Evolutionary conservation across 2,797 vertebrate species (phyloP), one percentile per base, ranked within the genome.

Genomic region (Anolis apletophallus): DNA sequence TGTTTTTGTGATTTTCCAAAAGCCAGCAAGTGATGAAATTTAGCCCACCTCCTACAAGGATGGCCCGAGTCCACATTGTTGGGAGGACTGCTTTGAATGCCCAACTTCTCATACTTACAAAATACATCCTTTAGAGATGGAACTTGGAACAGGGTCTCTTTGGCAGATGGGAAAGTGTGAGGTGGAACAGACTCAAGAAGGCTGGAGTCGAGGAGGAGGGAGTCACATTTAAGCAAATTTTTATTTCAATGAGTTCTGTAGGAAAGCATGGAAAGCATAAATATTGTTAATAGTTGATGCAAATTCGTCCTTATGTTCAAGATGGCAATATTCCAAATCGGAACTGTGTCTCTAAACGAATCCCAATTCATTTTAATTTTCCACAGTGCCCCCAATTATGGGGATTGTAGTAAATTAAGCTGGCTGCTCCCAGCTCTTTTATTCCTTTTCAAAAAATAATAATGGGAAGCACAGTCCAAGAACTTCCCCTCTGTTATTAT

Each of bases 241-340:
- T 50, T 14, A 32, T 84, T 32, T 64, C 67, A 64, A 54, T 46
- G 29, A 3, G 29, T 23, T 16, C 4, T 12, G 12, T 29, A 1
- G 73, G 5, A 87, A 32, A 77, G 54, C 71, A 23, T 59, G 0
- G 26, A 0, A 73, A 46, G 34, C 8, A 59, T 17, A 46, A 36
- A 80, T 79, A 36, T 32, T 72, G 32, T 86, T 52, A 3, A 1
- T 13, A 21, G 52, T 85, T 88, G 52, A 68, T 80, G 55, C 32
- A 3, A 74, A 88, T 72, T 40, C 7, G 40, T 64, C 77, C 55
- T 34, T 87, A 74, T 90, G 52, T 2, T 85, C 73, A 36, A 86
- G 40, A 85, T 21, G 32, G 16, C 34, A 71, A 34, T 1, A 46
- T 55, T n/a, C 16, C 16, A 26, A 75, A 16, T 16, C 52, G 8